Conservation (phyloP, 2,797 vertebrate species). For the Myiotriccus ornatus region DNA sequence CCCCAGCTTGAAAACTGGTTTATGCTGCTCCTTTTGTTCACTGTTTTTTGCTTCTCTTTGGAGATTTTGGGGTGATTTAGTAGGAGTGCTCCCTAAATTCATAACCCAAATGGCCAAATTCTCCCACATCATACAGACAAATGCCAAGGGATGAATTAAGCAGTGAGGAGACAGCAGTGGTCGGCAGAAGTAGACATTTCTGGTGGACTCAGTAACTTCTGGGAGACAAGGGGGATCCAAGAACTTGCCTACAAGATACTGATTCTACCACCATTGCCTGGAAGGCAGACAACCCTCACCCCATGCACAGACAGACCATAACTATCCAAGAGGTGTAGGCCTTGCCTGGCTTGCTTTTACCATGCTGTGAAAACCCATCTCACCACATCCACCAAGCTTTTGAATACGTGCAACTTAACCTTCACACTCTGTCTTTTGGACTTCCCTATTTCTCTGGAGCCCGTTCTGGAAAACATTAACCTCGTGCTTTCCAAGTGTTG, state of each 20-base stretch:
- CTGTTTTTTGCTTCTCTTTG: neutral
- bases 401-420: fast-evolving
- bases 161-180: neutral
- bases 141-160: neutral
- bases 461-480: neutral
- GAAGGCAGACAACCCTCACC: neutral
- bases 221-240: neutral
- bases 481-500: neutral
- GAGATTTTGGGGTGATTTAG: neutral
- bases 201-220: neutral
- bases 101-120: neutral
- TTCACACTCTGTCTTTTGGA: neutral
- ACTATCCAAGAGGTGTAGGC: neutral
- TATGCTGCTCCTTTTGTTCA: neutral
- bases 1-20: neutral
- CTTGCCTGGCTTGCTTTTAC: neutral
- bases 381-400: neutral
- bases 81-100: neutral
- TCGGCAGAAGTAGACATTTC: neutral
- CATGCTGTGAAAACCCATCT: neutral
- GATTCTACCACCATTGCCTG: neutral
- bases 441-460: neutral
- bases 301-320: fast-evolving
- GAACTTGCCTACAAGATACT: neutral
- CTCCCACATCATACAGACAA: neutral